These are phyloP conservation scores for Zoanthus sociatus DNA, from an alignment of 92 coral and sea anemone genomes.

Conservation along the genomic window DNA sequence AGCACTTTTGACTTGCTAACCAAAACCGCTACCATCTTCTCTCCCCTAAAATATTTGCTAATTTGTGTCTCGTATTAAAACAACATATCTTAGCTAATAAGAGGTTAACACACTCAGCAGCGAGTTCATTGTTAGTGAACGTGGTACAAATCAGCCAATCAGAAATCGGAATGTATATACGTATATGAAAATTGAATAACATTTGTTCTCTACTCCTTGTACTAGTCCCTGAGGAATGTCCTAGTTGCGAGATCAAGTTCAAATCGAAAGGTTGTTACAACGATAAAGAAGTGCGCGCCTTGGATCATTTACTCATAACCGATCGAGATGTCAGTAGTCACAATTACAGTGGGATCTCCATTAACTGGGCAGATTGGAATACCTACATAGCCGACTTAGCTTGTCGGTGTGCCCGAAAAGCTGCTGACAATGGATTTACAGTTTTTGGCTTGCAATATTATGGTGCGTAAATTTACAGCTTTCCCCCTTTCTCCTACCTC, in stretches of 20 bases:
- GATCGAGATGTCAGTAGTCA: constrained; percentile 13
- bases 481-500: neutral
- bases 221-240: constrained; percentile 27
- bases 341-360: constrained; percentile 17
- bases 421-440: constrained; percentile 4
- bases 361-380: constrained; percentile 31
- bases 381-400: constrained; percentile 31
- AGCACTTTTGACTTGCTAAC: too few relatives aligned
- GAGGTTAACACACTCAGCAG: too few relatives aligned
- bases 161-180: too few relatives aligned
- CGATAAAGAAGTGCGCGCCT: constrained; percentile 21
- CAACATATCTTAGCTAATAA: too few relatives aligned
- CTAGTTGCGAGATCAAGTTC: constrained; percentile 11
- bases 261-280: constrained; percentile 38
- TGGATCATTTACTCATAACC: constrained; percentile 14
- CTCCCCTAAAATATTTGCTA: too few relatives aligned
- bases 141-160: too few relatives aligned
- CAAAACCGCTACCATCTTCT: too few relatives aligned
- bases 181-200: neutral
- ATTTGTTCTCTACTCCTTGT: neutral
- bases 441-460: constrained; percentile 34
- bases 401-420: constrained; percentile 31
- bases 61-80: too few relatives aligned
- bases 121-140: too few relatives aligned
- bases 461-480: constrained; percentile 6